phyloP scores from a whole-genome alignment of 2,888 invertebrate species.

The Sylvicola fuscatus region DNA sequence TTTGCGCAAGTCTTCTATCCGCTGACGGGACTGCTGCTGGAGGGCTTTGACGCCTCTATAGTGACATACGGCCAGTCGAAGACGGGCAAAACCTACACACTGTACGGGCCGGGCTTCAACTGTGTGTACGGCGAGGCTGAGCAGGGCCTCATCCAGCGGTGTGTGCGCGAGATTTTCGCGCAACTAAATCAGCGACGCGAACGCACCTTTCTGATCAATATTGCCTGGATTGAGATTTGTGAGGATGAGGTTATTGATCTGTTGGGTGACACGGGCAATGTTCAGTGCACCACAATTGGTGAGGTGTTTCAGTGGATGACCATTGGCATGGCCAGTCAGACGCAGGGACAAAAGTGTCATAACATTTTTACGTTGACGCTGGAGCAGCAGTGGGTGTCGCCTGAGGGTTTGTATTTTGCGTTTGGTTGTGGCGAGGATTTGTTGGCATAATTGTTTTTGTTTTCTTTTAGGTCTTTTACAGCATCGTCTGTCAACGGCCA shows the following conservation, averaged over 20 bases:
- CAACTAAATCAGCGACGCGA: conserved; percentile 41
- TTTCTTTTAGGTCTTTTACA: conserved; percentile 27
- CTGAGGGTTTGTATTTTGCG: conserved; percentile 26
- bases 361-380: conserved; percentile 51
- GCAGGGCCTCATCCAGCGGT: conserved; percentile 44
- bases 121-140: conserved; percentile 41
- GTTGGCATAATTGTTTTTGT: too few species aligned
- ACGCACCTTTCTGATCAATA: conserved; percentile 40
- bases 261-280: conserved; percentile 27
- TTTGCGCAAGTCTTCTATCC: conserved; percentile 43
- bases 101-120: conserved; percentile 46
- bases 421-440: too few species aligned
- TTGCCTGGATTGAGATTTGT: conserved; percentile 53
- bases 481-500: conserved; percentile 49
- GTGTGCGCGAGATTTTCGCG: conserved; percentile 47
- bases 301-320: conserved; percentile 52
- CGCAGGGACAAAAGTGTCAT: conserved; percentile 33
- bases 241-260: conserved; percentile 42
- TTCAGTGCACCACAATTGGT: conserved; percentile 36
- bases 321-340: conserved; percentile 37
- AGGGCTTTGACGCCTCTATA: conserved; percentile 56
- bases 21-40: conserved; percentile 41
- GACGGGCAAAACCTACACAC: conserved; percentile 51
- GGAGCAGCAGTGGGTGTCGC: conserved; percentile 50
- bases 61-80: conserved; percentile 44